Conservation (phyloP, 2,113 vertebrate genomes). For the Zosterops borbonicus region DNA sequence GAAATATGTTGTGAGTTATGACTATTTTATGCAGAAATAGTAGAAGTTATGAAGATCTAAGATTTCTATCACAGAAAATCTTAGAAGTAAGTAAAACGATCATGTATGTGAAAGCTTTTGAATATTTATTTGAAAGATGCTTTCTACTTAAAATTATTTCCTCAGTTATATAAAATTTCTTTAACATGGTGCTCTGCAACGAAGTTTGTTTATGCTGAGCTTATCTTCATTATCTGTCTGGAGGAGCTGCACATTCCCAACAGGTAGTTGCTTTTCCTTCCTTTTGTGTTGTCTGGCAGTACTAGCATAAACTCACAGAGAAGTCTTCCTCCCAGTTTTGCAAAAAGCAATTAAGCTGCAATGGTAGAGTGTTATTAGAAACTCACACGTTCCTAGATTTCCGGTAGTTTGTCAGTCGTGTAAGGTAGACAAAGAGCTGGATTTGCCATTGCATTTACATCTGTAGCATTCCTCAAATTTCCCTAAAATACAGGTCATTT, state of each 20-base stretch:
- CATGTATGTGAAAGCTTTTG: background rate
- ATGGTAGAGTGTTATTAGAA: background rate
- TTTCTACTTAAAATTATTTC: background rate
- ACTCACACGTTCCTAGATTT: background rate
- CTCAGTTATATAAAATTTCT: background rate
- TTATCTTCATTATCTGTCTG: background rate
- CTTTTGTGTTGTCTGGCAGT: background rate
- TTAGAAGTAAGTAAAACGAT: background rate
- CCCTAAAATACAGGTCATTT: background rate
- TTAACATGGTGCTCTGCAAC: background rate
- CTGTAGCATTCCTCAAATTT: background rate
- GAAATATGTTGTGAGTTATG: background rate
- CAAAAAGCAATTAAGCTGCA: background rate
- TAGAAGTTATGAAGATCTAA: background rate
- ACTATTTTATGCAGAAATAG: background rate
- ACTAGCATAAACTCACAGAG: background rate
- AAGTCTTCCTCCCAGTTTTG: background rate
- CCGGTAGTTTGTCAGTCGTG: background rate
- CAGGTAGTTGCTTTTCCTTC: background rate
- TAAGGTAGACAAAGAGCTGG: background rate
- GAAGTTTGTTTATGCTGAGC: background rate
- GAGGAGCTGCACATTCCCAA: background rate
- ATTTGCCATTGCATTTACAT: background rate
- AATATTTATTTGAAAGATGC: background rate
- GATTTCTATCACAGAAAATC: background rate